Evolutionary conservation across 1,140 invertebrate species (phyloP).

Genomic region (Zaprionus vittiger): DNA sequence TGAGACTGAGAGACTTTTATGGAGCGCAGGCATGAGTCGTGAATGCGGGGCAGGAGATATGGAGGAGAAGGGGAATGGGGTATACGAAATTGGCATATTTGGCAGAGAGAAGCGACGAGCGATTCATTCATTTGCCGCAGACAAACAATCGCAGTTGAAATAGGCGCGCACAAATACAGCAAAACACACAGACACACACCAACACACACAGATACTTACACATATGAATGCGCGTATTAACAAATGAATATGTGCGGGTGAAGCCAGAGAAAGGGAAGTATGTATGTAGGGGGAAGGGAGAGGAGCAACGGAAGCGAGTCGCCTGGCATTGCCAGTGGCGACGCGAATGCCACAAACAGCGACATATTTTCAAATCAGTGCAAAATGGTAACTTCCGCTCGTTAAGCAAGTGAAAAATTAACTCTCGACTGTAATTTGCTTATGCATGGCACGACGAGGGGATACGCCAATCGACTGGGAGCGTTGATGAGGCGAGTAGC

Average conservation of each 20-base stretch:
- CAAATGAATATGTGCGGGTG: conserved; percentile 45
- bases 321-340: conserved; percentile 51
- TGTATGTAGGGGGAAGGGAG: neutral
- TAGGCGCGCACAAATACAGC: conserved; percentile 14
- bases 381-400: conserved; percentile 83
- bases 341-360: conserved; percentile 79
- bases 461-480: neutral
- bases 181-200: too few relatives aligned
- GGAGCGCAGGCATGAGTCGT: conserved; percentile 3
- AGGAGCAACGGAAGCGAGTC: neutral
- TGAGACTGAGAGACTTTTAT: conserved; percentile 34
- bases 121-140: conserved; percentile 80
- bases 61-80: conserved; percentile 2
- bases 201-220: conserved; percentile 58
- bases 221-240: conserved; percentile 80
- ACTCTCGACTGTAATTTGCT: conserved; percentile 80
- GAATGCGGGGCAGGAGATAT: conserved; percentile 5
- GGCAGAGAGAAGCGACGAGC: conserved; percentile 74
- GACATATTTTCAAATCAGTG: conserved; percentile 83
- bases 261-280: neutral
- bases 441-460: conserved; percentile 58
- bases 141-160: conserved; percentile 75
- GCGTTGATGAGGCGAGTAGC: conserved; percentile 48
- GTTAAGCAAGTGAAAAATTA: conserved; percentile 84
- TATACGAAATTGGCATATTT: conserved; percentile 76